Base-by-base conservation (phyloP, 1,140 invertebrate genomes). In the Drosophila repletoides region DNA sequence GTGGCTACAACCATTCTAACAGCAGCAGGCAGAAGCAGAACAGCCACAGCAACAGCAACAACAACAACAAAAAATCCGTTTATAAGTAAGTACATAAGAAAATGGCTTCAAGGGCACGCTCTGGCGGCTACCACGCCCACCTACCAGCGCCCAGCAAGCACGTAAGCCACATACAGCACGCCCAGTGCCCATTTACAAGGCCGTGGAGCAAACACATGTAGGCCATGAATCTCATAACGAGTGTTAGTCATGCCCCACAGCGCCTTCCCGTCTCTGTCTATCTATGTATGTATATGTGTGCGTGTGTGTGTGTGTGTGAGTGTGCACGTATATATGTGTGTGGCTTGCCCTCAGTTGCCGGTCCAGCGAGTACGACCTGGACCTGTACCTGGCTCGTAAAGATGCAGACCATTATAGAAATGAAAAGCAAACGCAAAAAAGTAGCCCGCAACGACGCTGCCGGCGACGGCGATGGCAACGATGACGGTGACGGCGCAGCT, bases 161-260 rank as follows among this genome's bases (percentile, higher is more conserved):
- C 77, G 77, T 81, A 83, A 60, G 72, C 70, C 72, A 77, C 74
- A 84, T 74, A 60, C 53, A 84, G 52, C 73, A 83, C 69, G 73
- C 70, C 74, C 79, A 46, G 65, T 72, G 56, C 74, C 79, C 79
- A 79, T 79, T 83, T 74, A 84, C 79, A 83, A 83, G 79, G 79
- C 79, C 79, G 66, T 84, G 79, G 74, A 86, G 74, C 79, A 74
- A 83, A 84, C 79, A 83, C 79, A 83, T 83, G 79, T 83, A 83
- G 79, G 79, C 79, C 80, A 83, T 83, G 79, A 83, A 83, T 83
- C 79, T 83, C 74, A 84, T 83, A 83, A 83, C 79, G 79, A 84
- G 70, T 79, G 80, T 83, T 83, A 83, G 79, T 79, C 79, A 83
- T 83, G 79, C 79, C 74, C 79, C 77, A 73, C 72, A 43, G 45